Evolutionary conservation across 1,140 invertebrate species (phyloP).

Genomic region (Tetramorium parvispinum): DNA sequence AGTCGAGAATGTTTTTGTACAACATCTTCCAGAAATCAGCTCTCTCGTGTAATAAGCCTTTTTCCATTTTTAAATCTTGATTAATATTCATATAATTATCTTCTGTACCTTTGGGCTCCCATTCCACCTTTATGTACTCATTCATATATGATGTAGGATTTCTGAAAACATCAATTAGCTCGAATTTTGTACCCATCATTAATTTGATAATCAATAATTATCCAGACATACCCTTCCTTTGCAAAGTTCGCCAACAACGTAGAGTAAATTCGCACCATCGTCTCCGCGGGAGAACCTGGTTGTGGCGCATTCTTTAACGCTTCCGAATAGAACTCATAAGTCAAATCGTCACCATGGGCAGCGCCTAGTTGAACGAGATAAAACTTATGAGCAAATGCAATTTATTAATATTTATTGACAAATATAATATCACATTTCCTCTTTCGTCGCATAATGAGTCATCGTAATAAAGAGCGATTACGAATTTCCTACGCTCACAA

Average conservation of each 20-base stretch:
- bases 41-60: slow-evolving; percentile 80
- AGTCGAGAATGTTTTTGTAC: slow-evolving; percentile 74
- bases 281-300: slow-evolving; percentile 72
- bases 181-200: neutral
- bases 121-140: slow-evolving; percentile 79
- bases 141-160: slow-evolving; percentile 84
- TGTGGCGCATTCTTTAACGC: slow-evolving; percentile 78
- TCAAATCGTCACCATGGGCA: slow-evolving; percentile 90
- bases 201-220: neutral
- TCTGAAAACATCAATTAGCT: slow-evolving; percentile 73
- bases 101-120: slow-evolving; percentile 82
- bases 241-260: slow-evolving; percentile 86
- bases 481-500: neutral
- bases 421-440: neutral
- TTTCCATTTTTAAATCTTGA: slow-evolving; percentile 79
- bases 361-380: slow-evolving; percentile 81
- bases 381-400: neutral
- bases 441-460: neutral
- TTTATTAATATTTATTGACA: neutral
- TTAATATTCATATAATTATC: slow-evolving; percentile 84
- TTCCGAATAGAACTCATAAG: slow-evolving; percentile 88
- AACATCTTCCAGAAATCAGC: slow-evolving; percentile 82
- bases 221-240: slow-evolving; percentile 83
- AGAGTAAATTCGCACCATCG: slow-evolving; percentile 82
- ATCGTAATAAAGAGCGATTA: neutral